phyloP scores from a whole-genome alignment of 1,140 invertebrate genomes.

The Drosophila carrolli region DNA sequence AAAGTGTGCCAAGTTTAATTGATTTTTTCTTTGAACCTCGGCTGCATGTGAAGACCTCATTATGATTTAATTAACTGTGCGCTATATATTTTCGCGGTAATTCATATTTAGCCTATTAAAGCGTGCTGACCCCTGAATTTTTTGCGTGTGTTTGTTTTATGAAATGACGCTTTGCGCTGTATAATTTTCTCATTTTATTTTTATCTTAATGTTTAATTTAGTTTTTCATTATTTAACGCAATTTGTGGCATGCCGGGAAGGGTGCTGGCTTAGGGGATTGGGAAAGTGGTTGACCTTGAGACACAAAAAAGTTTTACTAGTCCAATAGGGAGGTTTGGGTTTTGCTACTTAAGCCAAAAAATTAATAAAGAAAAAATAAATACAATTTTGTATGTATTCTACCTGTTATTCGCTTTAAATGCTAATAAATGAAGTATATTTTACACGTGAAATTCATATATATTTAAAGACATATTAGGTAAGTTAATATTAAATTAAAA shows the following conservation, averaged over 20 bases:
- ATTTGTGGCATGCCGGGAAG: constrained; percentile 27
- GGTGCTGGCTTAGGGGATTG: neutral
- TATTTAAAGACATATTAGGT: no score
- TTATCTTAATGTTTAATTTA: constrained; percentile 83
- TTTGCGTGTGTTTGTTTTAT: constrained; percentile 68
- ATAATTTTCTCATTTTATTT: constrained; percentile 78
- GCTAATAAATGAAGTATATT: no score
- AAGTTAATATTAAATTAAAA: no score
- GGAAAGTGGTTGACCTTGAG: constrained; percentile 21
- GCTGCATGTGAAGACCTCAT: constrained; percentile 70
- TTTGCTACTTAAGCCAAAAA: no score
- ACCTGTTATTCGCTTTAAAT: no score
- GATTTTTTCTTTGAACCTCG: constrained; percentile 51
- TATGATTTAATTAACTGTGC: constrained; percentile 81
- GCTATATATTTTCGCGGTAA: constrained; percentile 72
- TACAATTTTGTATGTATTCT: no score
- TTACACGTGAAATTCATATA: no score
- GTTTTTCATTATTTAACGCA: constrained; percentile 80
- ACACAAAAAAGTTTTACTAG: no score
- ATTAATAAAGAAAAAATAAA: no score
- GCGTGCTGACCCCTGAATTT: constrained; percentile 29
- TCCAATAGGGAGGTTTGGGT: no score
- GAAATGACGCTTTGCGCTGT: constrained; percentile 60
- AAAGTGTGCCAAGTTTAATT: constrained; percentile 62
- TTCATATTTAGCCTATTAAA: constrained; percentile 72